phyloP scores from a whole-genome alignment of 2,797 vertebrate species.

The Hafferia zeledoni region DNA sequence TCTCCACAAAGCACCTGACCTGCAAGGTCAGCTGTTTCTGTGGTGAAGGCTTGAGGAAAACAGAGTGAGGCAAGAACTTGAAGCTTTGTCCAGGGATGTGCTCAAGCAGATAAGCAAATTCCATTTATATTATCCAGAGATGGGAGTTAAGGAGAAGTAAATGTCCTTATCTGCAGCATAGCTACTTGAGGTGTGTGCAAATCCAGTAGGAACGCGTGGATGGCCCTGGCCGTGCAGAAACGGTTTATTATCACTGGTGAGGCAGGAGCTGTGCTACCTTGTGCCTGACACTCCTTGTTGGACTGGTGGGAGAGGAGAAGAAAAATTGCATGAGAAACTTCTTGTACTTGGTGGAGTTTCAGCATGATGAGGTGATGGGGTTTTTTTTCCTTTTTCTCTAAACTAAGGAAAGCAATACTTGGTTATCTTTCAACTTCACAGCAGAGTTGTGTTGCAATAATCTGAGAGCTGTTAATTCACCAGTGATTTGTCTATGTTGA shows the following conservation, averaged over 20 bases:
- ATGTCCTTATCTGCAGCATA: background rate
- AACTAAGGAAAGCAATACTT: background rate
- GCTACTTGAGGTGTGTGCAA: background rate
- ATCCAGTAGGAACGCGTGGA: background rate
- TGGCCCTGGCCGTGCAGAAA: background rate
- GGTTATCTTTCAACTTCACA: background rate
- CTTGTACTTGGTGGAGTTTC: background rate
- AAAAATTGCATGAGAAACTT: background rate
- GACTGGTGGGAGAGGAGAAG: background rate
- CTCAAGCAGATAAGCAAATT: background rate
- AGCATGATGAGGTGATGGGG: background rate
- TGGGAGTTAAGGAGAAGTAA: background rate
- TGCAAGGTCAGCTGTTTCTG: background rate
- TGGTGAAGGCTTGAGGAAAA: background rate
- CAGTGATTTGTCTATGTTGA: background rate
- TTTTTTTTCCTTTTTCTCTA: background rate
- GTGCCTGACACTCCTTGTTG: background rate
- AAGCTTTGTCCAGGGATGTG: background rate
- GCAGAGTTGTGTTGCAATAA: background rate
- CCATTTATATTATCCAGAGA: background rate
- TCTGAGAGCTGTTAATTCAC: background rate
- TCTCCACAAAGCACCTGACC: background rate
- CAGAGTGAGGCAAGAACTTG: background rate
- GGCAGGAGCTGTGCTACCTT: background rate
- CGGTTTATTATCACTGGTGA: background rate